These are phyloP conservation scores for Mormyrus hasselquistii DNA, from an alignment of 2,797 vertebrate species.

Conservation along the genomic window DNA sequence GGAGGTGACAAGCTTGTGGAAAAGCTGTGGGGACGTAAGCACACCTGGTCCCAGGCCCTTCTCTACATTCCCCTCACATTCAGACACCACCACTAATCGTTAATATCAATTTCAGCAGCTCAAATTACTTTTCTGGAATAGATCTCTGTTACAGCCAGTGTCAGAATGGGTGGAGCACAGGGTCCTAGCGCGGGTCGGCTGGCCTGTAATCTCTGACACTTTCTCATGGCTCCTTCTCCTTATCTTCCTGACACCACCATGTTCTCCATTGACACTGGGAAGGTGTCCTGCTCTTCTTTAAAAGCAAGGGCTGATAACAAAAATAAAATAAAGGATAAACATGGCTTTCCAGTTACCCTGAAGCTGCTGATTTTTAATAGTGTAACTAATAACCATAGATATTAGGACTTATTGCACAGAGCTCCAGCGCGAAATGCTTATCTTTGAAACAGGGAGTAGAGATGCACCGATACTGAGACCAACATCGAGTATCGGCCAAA, in stretches of 20 bases:
- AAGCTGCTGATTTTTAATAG: background rate
- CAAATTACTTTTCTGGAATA: constrained; percentile 19
- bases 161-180: background rate
- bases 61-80: constrained; percentile 17
- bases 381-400: background rate
- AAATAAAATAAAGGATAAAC: background rate
- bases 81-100: constrained; percentile 8
- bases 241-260: background rate
- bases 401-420: background rate
- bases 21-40: background rate
- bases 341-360: background rate
- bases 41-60: background rate
- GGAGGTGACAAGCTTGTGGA: background rate
- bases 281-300: background rate
- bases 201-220: background rate
- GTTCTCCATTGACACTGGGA: background rate
- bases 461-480: background rate
- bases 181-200: background rate
- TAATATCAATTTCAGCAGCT: constrained; percentile 20
- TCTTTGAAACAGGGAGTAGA: background rate
- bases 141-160: constrained; percentile 6
- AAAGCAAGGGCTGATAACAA: background rate
- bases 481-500: background rate
- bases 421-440: background rate
- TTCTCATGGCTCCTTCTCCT: background rate